Evolutionary conservation across 2,888 invertebrate genomes (phyloP), one percentile per base, ranked within the genome.

Genomic region (Auanema freiburgensis): DNA sequence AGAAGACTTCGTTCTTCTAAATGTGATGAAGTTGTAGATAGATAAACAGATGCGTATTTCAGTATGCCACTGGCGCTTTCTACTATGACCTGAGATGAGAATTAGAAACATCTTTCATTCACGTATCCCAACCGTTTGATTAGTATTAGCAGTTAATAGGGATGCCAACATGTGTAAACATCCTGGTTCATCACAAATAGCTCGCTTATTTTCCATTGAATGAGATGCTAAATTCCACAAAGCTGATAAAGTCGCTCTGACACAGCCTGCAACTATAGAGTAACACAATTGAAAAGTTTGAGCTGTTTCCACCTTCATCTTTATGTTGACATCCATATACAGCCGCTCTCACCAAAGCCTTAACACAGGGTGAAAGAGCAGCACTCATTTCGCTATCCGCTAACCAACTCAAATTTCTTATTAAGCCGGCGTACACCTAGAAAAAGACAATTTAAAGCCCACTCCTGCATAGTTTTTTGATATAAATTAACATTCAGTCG

Each of bases 321-420:
- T 57, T 42, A 25, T 59, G 57, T 6, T 62, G 60, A 12, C 62
- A 46, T 4, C 70, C 71, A 14, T 63, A 46, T 0, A 78, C 67
- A 8, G 76, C 66, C 3, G 79, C 76, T 3, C 62, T 51, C 1
- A 72, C 70, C 2, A 80, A 49, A 1, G 79, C 73, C 6, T 73
- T 68, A 4, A 81, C 80, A 43, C 74, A 72, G n/a, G 71, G 66
- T 10, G 69, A 61, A 8, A 80, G 71, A 10, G 69, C 66, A 21
- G 56, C 61, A 25, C 59, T 66, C 68, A 77, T 78, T 51, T 65
- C 69, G 10, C 58, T 60, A 51, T 97, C 97, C 0, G 97, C 96
- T 76, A 94, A 88, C 97, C 97, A 98, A 0, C 95, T 95, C 6
- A 98, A 87, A 86, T 98, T 98, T 65, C 97, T 88, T 46, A 98